phyloP scores from a whole-genome alignment of 2,888 invertebrate species.

The Drosophila paucipuncta region DNA sequence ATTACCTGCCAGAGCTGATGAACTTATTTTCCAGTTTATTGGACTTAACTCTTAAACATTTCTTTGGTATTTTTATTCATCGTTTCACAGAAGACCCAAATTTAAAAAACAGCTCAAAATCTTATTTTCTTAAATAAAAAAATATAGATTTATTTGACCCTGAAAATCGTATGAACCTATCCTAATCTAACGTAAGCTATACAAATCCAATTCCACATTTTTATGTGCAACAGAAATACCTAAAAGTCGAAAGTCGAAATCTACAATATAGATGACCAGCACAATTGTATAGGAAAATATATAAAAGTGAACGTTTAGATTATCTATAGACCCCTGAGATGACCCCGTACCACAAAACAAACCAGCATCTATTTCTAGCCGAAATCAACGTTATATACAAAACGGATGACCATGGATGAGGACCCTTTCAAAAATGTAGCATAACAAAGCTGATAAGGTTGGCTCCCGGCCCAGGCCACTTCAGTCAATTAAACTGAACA shows the following conservation, averaged over 20 bases:
- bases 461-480: conserved; percentile 48
- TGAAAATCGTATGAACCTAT: not conserved
- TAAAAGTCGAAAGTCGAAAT: not conserved
- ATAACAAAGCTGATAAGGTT: conserved; percentile 54
- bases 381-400: not conserved
- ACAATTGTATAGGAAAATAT: not conserved
- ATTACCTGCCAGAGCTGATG: not conserved
- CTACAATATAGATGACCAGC: not conserved
- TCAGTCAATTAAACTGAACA: conserved; percentile 75
- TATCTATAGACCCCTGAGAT: not conserved
- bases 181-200: too few relatives aligned
- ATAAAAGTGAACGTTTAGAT: not conserved
- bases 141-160: not conserved
- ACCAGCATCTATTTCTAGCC: not conserved
- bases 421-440: conserved; percentile 19
- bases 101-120: not conserved
- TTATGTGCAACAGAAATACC: not conserved
- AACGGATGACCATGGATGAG: not conserved
- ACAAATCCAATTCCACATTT: not conserved
- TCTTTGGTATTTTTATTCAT: not conserved
- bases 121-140: not conserved
- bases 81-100: not conserved
- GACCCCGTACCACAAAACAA: not conserved
- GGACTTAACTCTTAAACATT: not conserved
- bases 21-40: not conserved